phyloP scores from a whole-genome alignment of 2,113 vertebrate genomes.

The Megaceryle torquata region DNA sequence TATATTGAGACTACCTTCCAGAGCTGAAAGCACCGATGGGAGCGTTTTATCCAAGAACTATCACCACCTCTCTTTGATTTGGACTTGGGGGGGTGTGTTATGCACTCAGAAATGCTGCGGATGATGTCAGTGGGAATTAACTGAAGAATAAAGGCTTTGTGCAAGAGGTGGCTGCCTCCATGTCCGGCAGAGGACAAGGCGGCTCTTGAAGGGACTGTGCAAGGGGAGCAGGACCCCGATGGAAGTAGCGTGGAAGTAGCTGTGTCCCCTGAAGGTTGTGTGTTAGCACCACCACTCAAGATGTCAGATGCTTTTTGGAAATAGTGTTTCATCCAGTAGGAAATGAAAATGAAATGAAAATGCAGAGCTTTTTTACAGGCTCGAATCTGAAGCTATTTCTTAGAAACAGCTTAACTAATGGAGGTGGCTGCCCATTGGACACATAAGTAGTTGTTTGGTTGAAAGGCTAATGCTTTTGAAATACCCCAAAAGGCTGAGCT shows the following conservation, averaged over 20 bases:
- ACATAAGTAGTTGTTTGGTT: background rate
- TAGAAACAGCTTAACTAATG: background rate
- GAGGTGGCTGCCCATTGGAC: background rate
- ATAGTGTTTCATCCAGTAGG: background rate
- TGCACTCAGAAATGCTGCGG: background rate
- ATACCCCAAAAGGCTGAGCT: background rate
- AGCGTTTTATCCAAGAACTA: background rate
- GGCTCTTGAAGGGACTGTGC: background rate
- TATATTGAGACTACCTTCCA: background rate
- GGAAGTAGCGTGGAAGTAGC: background rate
- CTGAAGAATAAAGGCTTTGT: background rate
- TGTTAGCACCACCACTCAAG: background rate
- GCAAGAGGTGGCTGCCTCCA: background rate
- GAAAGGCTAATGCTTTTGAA: background rate
- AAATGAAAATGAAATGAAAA: background rate
- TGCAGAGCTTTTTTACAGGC: background rate
- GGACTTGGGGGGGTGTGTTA: background rate
- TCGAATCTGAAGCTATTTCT: background rate
- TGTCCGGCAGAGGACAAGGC: background rate
- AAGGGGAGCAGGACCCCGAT: background rate
- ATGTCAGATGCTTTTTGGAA: background rate
- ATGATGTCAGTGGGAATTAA: background rate
- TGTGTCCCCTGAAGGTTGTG: background rate
- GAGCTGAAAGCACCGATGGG: background rate
- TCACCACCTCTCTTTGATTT: background rate